Base-by-base conservation (phyloP, 2,113 vertebrate genomes). In the Urocitellus parryii region DNA sequence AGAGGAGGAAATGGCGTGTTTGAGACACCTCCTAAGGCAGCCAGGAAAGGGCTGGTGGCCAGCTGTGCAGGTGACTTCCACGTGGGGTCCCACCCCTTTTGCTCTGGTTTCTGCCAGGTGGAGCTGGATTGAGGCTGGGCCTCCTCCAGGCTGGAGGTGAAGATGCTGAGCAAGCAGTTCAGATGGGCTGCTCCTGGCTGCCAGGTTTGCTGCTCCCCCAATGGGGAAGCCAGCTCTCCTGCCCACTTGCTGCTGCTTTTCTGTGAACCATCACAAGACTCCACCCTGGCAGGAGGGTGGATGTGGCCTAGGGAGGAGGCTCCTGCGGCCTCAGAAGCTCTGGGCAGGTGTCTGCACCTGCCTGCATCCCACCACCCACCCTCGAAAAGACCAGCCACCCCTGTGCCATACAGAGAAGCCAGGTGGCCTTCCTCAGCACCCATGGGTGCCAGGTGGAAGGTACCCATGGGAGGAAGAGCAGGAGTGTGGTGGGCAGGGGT, bases 41-140 rank as follows among this genome's bases (percentile, higher is more conserved):
- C 8, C 8, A 8, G 39, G 4, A 20, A 61, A 39, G 5, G 45
- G 4, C 29, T 13, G 32, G 0, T 0, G 12, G 61, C 45, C n/a
- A 45, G 18, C 12, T 0, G 12, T 27, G 7, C 4, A 34, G 48
- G 10, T 56, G 22, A 53, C 58, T 63, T 25, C 61, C 24, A 27
- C 22, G 9, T 25, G 58, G 11, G 2, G 48, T 51, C 58, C 18
- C 8, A 12, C 24, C 20, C 16, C 34, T 8, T 17, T 18, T 17
- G 27, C 8, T 51, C 39, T 5, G 4, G 48, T 53, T 22, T 72
- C 86, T 37, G 17, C 29, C 34, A 63, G 56, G 20, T 80, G 56
- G 22, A 27, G 61, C 58, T 68, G 80, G 56, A 56, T 63, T 53
- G 74, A 90, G 53, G 18, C 27, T n/a, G 56, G 65, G 63, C 74